Conservation (phyloP, 2,797 vertebrate species). For the Gouania willdenowi region DNA sequence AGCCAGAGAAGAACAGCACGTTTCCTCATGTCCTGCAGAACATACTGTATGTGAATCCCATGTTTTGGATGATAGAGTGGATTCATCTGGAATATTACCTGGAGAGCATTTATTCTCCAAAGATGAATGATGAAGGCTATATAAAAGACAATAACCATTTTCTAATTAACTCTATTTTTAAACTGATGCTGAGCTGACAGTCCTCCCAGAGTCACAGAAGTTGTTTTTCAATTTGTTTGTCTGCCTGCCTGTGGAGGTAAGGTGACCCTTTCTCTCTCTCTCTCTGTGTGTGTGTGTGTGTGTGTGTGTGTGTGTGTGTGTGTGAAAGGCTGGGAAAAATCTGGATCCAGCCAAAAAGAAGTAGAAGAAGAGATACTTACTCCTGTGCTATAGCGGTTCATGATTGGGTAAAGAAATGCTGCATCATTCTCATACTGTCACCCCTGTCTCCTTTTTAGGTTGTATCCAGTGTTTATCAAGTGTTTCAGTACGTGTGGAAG, state of each 20-base stretch:
- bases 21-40: slow-evolving; percentile 20
- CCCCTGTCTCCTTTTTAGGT: no score
- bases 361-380: slow-evolving; percentile 17
- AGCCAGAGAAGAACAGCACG: slow-evolving; percentile 23
- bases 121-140: no score
- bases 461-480: no score
- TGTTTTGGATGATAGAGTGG: no score
- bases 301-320: not conserved
- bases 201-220: no score
- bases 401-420: slow-evolving; percentile 25
- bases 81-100: no score
- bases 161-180: no score
- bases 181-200: no score
- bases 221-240: not conserved
- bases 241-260: not conserved
- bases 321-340: slow-evolving; percentile 21
- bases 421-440: slow-evolving; percentile 1
- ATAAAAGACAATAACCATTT: no score
- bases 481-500: no score
- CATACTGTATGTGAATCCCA: no score
- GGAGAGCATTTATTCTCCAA: no score
- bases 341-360: slow-evolving; percentile 20
- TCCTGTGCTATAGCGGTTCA: slow-evolving; percentile 39
- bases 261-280: not conserved
- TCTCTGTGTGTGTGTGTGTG: not conserved